Conservation (phyloP, 1,140 invertebrate species). For the Calycopis cecrops region DNA sequence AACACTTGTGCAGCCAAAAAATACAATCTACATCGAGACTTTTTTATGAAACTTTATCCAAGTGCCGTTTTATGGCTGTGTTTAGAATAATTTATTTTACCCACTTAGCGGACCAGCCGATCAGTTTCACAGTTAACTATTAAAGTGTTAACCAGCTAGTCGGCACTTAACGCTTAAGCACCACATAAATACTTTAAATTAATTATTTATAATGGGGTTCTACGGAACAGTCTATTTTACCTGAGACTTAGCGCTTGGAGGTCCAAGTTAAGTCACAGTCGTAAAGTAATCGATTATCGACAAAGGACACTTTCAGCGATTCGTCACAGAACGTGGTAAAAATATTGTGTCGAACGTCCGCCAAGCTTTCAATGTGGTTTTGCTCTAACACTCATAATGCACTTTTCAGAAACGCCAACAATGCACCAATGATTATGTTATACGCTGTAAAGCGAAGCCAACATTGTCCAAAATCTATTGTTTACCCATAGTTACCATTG, state of each 20-base stretch:
- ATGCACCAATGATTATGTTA: slow-evolving; percentile 66
- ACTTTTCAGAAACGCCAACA: slow-evolving; percentile 57
- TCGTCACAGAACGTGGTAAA: slow-evolving; percentile 55
- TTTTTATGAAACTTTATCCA: slow-evolving; percentile 29
- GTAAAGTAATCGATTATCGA: too few species aligned
- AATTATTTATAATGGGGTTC: too few species aligned
- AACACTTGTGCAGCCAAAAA: slow-evolving; percentile 2
- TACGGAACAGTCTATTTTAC: too few species aligned
- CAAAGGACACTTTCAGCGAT: slow-evolving; percentile 29
- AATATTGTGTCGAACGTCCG: slow-evolving; percentile 58
- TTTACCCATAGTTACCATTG: slow-evolving; percentile 34
- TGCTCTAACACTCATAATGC: slow-evolving; percentile 44
- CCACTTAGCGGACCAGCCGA: too few species aligned
- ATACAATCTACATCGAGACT: neutral
- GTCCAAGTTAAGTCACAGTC: too few species aligned
- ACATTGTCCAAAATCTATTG: slow-evolving; percentile 59
- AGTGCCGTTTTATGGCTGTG: too few species aligned
- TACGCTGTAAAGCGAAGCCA: slow-evolving; percentile 59
- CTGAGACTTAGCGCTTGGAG: too few species aligned
- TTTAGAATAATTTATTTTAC: too few species aligned
- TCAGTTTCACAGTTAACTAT: too few species aligned
- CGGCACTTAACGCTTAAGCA: too few species aligned
- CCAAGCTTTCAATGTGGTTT: slow-evolving; percentile 36
- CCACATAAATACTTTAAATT: too few species aligned
- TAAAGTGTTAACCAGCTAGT: too few species aligned